Evolutionary conservation across 2,888 invertebrate species (phyloP).

Genomic region (Diarsia rubi): DNA sequence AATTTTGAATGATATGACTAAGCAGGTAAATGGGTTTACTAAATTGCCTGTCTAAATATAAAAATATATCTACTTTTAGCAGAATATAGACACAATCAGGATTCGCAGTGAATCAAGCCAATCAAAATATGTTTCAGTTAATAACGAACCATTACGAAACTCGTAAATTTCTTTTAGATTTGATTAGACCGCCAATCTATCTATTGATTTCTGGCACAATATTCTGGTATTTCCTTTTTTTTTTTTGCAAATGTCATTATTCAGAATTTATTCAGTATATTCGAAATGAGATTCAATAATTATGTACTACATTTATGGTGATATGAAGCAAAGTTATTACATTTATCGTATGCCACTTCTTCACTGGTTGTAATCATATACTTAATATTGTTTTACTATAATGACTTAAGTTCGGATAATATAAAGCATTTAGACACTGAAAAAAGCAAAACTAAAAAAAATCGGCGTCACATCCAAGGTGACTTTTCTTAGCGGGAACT

Average conservation of each 20-base stretch:
- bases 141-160: too few species aligned
- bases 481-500: slow-evolving; percentile 65
- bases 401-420: slow-evolving; percentile 58
- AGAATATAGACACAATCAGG: too few species aligned
- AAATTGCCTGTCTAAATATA: background rate
- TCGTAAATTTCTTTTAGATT: background rate
- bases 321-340: slow-evolving; percentile 26
- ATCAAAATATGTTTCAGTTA: background rate
- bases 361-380: slow-evolving; percentile 62
- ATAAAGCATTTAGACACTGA: slow-evolving; percentile 65
- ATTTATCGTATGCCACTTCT: slow-evolving; percentile 60
- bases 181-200: slow-evolving; percentile 10
- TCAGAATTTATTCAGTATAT: slow-evolving; percentile 4
- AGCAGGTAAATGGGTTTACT: slow-evolving; percentile 9
- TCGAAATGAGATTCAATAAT: slow-evolving; percentile 29
- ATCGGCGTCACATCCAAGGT: slow-evolving; percentile 57
- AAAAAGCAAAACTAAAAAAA: slow-evolving; percentile 53
- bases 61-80: background rate
- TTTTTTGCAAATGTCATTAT: slow-evolving; percentile 12
- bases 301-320: slow-evolving; percentile 2
- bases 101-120: background rate
- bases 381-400: slow-evolving; percentile 42
- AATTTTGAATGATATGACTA: background rate
- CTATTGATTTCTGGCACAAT: slow-evolving; percentile 11
- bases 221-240: slow-evolving; percentile 6